Conservation (phyloP, 2,888 invertebrate genomes). For the Dermolepida albohirtum region DNA sequence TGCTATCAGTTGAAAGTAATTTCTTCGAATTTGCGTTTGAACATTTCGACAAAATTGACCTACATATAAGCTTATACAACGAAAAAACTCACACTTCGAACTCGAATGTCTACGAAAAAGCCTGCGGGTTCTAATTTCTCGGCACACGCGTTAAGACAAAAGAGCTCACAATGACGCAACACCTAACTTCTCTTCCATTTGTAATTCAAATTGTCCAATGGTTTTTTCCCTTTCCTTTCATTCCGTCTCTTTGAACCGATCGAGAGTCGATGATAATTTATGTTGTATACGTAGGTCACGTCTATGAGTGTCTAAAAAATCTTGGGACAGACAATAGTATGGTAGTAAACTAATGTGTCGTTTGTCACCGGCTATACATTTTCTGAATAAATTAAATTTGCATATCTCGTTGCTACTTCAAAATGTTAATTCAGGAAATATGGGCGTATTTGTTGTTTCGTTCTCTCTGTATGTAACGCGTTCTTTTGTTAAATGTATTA, state of each 20-base stretch:
- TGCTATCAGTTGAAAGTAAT: too few relatives aligned
- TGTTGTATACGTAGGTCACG: conserved; percentile 39
- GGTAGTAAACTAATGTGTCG: conserved; percentile 56
- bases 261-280: not conserved
- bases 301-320: conserved; percentile 10
- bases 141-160: conserved; percentile 7
- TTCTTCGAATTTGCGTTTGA: too few relatives aligned
- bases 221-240: conserved; percentile 5
- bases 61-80: too few relatives aligned
- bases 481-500: too few relatives aligned
- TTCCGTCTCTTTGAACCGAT: too few relatives aligned
- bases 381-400: conserved; percentile 58
- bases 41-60: too few relatives aligned
- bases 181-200: conserved; percentile 4
- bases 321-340: conserved; percentile 50
- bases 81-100: too few relatives aligned
- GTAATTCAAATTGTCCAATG: conserved; percentile 14
- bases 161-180: conserved; percentile 2
- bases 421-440: conserved; percentile 43
- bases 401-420: conserved; percentile 58
- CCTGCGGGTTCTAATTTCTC: not conserved
- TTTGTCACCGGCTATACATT: conserved; percentile 56
- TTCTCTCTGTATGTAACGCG: not conserved
- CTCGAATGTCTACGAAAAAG: too few relatives aligned
- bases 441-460: conserved; percentile 38